Base-by-base conservation (phyloP, 2,113 vertebrate species). In the Ovibos moschatus region DNA sequence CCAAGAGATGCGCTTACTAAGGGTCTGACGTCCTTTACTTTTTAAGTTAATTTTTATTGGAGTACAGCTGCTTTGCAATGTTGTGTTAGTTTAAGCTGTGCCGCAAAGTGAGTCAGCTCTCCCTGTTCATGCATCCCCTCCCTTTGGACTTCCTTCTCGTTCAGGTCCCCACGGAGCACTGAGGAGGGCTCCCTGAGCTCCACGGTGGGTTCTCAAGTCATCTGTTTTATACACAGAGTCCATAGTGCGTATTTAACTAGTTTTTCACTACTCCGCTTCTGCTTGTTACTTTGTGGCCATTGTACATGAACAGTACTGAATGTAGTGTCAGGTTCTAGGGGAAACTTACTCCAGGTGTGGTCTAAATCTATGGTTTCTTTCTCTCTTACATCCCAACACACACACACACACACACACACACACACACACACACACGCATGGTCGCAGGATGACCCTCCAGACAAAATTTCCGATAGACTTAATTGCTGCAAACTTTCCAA, bases 1-100 rank as follows among this genome's bases (percentile, higher is more conserved):
- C 10, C 23, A 8, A 36, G 50, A 4, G n/a, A 3, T 1, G 67
- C n/a, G 0, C 5, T 3, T 14, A 19, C 21, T 10, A 3, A 23
- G 13, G 15, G 17, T 5, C 60, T 74, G n/a, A 6, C 12, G 67
- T 0, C 36, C n/a, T 74, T 62, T 16, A 16, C 16, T 40, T 23
- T 40, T 13, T 23, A 23, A 40, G 21, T 2, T 12, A 6, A 3
- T 23, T 40, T 40, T 40, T 74, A 13, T 3, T 74, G n/a, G 67
- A 0, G 19, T 23, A 2, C 6, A 6, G 67, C 2, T 74, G 67
- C 67, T 40, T 25, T 40, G 5, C n/a, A 74, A 13, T 2, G 67
- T 11, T 23, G n/a, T 6, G 19, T 40, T 71, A 36, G n/a, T 64
- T n/a, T n/a, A 33, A 4, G 62, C 62, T n/a, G 3, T 74, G n/a